phyloP scores from a whole-genome alignment of 2,888 invertebrate genomes.

The Spodoptera littoralis region DNA sequence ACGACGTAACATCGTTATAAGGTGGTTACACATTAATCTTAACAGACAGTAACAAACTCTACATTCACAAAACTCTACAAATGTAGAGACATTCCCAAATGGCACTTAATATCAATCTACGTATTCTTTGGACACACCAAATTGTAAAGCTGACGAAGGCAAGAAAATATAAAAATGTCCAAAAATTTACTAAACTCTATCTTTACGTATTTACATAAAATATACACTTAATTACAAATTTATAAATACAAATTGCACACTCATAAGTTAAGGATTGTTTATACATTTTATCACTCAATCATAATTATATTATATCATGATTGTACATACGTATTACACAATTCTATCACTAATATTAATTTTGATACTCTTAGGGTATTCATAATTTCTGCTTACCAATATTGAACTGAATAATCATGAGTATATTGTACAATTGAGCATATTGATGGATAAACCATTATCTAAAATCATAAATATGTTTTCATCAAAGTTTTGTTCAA shows the following conservation, averaged over 20 bases:
- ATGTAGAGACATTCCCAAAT: constrained; percentile 64
- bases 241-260: constrained; percentile 56
- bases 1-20: constrained; percentile 51
- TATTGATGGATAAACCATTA: background rate
- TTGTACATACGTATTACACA: background rate
- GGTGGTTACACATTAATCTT: constrained; percentile 68
- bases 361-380: constrained; percentile 5
- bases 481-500: background rate
- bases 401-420: background rate
- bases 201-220: constrained; percentile 52
- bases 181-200: constrained; percentile 31
- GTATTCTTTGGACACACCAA: constrained; percentile 64
- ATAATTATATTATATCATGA: background rate
- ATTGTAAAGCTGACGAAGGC: constrained; percentile 61
- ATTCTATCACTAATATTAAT: background rate
- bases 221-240: constrained; percentile 45
- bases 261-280: constrained; percentile 38
- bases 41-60: constrained; percentile 48
- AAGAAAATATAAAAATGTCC: constrained; percentile 53
- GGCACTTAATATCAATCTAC: constrained; percentile 69
- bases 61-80: constrained; percentile 51
- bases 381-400: constrained; percentile 10
- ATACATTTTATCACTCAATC: constrained; percentile 27
- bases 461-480: background rate
- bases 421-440: background rate